Evolutionary conservation across 2,797 vertebrate species (phyloP).

Genomic region (Lutjanus argentimaculatus): DNA sequence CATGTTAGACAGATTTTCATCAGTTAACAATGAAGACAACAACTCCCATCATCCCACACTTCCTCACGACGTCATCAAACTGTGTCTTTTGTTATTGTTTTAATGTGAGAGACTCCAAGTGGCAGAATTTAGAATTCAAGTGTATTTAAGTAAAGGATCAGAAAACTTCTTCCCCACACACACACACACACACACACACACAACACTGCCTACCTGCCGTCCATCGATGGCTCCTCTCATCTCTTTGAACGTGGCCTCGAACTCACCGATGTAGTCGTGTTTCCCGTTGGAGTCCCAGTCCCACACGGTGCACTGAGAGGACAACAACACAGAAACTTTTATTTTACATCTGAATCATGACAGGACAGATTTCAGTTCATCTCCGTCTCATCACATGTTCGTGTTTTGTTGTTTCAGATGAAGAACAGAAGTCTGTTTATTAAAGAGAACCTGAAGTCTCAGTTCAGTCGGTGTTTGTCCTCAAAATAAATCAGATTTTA

Average conservation of each 20-base stretch:
- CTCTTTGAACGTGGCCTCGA: conserved; percentile 89
- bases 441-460: not conserved
- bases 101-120: too few species aligned
- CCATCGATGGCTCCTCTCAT: conserved; percentile 90
- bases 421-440: not conserved
- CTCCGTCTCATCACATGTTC: too few species aligned
- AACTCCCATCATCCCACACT: too few species aligned
- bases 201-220: conserved; percentile 69
- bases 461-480: not conserved
- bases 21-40: too few species aligned
- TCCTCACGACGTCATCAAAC: too few species aligned
- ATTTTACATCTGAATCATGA: too few species aligned
- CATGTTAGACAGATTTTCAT: too few species aligned
- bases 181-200: not conserved
- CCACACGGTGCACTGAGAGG: conserved; percentile 88
- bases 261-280: conserved; percentile 93
- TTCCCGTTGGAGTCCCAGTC: conserved; percentile 94
- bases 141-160: too few species aligned
- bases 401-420: not conserved
- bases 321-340: not conserved
- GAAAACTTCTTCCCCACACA: not conserved
- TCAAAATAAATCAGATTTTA: not conserved
- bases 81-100: too few species aligned
- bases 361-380: too few species aligned
- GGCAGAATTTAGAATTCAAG: too few species aligned